Percentiles rank a stretch among this genome's conserved stretches.
Conservation (phyloP, 2,113 vertebrate species). For the Cathartes aura region DNA sequence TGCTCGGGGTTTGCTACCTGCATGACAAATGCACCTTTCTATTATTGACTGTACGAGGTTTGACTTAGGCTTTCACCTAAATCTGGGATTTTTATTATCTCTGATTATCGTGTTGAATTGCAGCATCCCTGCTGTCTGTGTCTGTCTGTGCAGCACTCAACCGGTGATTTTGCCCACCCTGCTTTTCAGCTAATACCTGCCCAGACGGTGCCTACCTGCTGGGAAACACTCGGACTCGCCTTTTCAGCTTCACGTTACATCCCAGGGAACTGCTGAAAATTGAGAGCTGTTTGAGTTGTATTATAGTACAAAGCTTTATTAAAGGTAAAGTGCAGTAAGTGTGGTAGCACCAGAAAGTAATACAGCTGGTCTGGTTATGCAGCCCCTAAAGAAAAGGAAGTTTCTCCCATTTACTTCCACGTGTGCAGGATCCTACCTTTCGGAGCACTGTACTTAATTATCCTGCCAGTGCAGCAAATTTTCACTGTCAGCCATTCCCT, state of each 20-base stretch:
- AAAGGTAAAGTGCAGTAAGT: neutral
- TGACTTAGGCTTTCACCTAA: neutral
- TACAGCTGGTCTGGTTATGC: neutral
- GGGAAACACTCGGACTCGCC: neutral
- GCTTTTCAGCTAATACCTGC: neutral
- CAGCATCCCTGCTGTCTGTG: neutral
- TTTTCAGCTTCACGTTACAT: neutral
- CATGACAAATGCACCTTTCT: neutral
- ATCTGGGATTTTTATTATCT: constrained; percentile 1
- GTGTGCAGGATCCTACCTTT: neutral
- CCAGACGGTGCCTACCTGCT: neutral
- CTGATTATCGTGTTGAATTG: neutral
- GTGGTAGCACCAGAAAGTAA: neutral
- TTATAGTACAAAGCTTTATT: neutral
- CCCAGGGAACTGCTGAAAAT: neutral
- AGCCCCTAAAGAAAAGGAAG: neutral
- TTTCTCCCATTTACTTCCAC: neutral
- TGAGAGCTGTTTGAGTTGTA: neutral
- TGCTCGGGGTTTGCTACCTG: neutral
- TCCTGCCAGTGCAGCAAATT: neutral
- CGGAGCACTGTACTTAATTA: neutral
- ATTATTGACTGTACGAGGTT: neutral
- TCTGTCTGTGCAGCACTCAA: neutral
- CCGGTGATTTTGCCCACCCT: neutral
- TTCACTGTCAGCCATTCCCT: constrained; percentile 29